Evolutionary conservation across 64 coral and sea anemone genomes (phyloP).

Genomic region (Catalaphyllia jardinei): DNA sequence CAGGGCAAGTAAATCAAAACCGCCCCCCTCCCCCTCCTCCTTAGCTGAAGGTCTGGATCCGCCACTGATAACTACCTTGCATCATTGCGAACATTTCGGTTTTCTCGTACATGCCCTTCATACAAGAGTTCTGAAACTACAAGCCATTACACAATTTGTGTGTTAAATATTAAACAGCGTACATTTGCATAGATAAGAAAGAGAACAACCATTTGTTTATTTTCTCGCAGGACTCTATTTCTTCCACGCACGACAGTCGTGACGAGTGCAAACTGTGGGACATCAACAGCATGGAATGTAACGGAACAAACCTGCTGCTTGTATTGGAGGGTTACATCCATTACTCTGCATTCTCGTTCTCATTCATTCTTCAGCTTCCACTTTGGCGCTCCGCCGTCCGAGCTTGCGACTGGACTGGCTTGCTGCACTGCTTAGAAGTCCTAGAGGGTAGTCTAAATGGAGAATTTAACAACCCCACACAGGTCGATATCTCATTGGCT

Average conservation of each 20-base stretch:
- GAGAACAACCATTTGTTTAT: background rate
- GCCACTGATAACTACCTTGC: too few species aligned
- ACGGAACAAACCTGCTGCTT: conserved; percentile 88
- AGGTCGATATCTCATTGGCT: conserved; percentile 61
- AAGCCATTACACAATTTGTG: too few species aligned
- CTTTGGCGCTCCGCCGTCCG: conserved; percentile 71
- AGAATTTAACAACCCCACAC: conserved; percentile 74
- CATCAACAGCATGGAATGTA: conserved; percentile 74
- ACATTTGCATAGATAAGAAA: too few species aligned
- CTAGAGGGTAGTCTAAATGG: conserved; percentile 67
- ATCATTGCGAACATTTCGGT: too few species aligned
- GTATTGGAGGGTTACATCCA: conserved; percentile 82
- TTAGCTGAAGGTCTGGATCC: too few species aligned
- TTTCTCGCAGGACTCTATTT: background rate
- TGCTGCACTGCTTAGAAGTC: conserved; percentile 70
- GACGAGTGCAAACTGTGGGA: conserved; percentile 39
- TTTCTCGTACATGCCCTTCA: too few species aligned
- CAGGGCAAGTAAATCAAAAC: too few species aligned
- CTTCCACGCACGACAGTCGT: background rate
- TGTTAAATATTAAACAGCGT: too few species aligned
- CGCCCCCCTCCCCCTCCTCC: too few species aligned
- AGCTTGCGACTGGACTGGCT: conserved; percentile 72
- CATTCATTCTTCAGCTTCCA: conserved; percentile 85
- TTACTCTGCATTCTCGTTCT: conserved; percentile 87
- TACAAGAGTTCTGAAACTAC: too few species aligned